A percentile compares a stretch with the other conserved stretches of the same genome.
phyloP scores from a whole-genome alignment of 2,113 vertebrate genomes.

The Bos indicus region DNA sequence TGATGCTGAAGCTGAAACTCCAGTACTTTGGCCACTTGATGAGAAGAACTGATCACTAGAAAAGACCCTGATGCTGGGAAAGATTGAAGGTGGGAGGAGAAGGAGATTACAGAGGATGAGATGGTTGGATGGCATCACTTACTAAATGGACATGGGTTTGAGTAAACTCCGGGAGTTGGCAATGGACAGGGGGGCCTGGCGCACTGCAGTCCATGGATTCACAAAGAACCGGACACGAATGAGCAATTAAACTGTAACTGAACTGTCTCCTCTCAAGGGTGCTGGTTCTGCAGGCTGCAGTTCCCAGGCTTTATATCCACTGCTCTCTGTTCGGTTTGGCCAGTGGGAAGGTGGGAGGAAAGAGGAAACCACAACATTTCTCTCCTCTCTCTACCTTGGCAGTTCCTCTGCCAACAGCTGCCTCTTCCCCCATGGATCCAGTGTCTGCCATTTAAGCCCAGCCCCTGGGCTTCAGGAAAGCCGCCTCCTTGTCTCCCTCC shows the following conservation, averaged over 20 bases:
- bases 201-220: fast-evolving
- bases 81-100: neutral
- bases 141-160: neutral
- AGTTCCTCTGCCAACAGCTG: neutral
- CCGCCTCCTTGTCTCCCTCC: neutral
- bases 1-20: neutral
- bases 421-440: neutral
- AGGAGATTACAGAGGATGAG: neutral
- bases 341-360: neutral
- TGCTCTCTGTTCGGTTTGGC: neutral
- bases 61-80: neutral
- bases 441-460: neutral
- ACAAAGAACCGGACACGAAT: neutral
- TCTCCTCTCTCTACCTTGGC: neutral
- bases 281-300: neutral
- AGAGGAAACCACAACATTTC: neutral
- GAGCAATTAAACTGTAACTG: neutral
- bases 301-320: neutral
- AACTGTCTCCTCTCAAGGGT: neutral
- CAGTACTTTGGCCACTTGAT: neutral
- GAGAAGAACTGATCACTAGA: neutral
- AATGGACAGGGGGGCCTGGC: neutral
- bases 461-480: neutral
- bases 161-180: neutral
- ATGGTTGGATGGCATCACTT: neutral